Conservation (phyloP, 2,113 vertebrate species). For the Sphyrna mokarran region DNA sequence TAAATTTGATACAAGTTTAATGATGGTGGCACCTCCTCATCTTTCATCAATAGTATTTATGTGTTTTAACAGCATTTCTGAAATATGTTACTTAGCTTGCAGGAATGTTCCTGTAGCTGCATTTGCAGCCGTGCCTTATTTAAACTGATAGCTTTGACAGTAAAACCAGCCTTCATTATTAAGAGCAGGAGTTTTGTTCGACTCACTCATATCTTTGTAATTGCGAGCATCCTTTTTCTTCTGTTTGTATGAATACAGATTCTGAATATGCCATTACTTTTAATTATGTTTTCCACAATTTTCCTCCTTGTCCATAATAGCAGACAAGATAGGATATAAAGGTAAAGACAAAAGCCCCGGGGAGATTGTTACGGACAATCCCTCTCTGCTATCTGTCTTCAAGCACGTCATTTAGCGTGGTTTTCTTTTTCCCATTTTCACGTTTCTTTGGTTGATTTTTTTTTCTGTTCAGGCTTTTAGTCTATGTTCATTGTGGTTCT, state of each 20-base stretch:
- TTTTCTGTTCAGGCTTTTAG: slow-evolving; percentile 82
- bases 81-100: slow-evolving; percentile 9
- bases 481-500: slow-evolving; percentile 88
- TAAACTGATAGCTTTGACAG: neutral
- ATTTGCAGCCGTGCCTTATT: slow-evolving; percentile 12
- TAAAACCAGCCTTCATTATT: neutral
- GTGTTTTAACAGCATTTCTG: slow-evolving; percentile 13
- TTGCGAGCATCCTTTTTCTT: slow-evolving; percentile 48
- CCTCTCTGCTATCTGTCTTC: slow-evolving; percentile 87
- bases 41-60: slow-evolving; percentile 33
- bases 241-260: slow-evolving; percentile 54
- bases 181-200: neutral
- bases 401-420: slow-evolving; percentile 94
- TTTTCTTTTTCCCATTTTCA: slow-evolving; percentile 83
- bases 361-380: slow-evolving; percentile 93
- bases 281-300: slow-evolving; percentile 86
- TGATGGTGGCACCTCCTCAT: slow-evolving; percentile 18
- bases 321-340: slow-evolving; percentile 82
- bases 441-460: slow-evolving; percentile 74
- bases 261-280: slow-evolving; percentile 74
- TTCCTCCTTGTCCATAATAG: slow-evolving; percentile 81
- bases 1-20: slow-evolving; percentile 27
- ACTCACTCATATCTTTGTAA: neutral
- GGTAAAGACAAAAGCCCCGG: slow-evolving; percentile 81
- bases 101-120: neutral